Evolutionary conservation across 2,113 vertebrate genomes (phyloP).

Genomic region (Centropristis striata): DNA sequence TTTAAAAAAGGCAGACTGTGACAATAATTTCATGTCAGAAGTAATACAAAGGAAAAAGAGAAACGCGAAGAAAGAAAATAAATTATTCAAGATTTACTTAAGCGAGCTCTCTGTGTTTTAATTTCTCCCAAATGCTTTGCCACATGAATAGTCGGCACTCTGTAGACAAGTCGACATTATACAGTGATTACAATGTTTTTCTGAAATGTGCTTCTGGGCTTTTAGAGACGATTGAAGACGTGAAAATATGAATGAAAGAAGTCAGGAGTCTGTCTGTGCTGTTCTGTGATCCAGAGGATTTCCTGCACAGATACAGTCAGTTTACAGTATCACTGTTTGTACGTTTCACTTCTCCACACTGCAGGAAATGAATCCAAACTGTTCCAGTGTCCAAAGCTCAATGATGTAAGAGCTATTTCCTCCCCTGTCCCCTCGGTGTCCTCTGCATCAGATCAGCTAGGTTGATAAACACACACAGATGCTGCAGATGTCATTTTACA

Average conservation of each 20-base stretch:
- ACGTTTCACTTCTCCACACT: not conserved
- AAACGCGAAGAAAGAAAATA: slow-evolving; percentile 25
- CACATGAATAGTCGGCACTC: slow-evolving; percentile 8
- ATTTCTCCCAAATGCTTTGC: slow-evolving; percentile 19
- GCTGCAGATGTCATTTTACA: not conserved
- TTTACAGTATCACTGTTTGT: slow-evolving; percentile 16
- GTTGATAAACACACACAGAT: slow-evolving; percentile 12
- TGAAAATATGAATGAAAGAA: not conserved
- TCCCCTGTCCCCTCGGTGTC: slow-evolving; percentile 41
- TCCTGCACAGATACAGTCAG: not conserved
- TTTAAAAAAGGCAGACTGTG: not conserved
- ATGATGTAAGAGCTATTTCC: slow-evolving; percentile 56
- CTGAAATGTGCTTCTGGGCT: not conserved
- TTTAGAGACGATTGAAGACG: not conserved
- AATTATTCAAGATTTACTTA: slow-evolving; percentile 57
- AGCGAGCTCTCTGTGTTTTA: slow-evolving; percentile 30
- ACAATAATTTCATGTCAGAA: slow-evolving; percentile 14
- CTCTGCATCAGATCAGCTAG: slow-evolving; percentile 34
- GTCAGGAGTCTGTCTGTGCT: not conserved
- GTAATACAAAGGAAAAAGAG: slow-evolving; percentile 1
- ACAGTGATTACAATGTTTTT: not conserved
- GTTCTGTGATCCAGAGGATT: not conserved
- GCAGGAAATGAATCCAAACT: slow-evolving; percentile 1
- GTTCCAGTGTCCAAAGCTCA: too few species aligned
- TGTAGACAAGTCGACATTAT: not conserved